Conservation (phyloP, 2,888 invertebrate species). For the Chymomyza procnemis region DNA sequence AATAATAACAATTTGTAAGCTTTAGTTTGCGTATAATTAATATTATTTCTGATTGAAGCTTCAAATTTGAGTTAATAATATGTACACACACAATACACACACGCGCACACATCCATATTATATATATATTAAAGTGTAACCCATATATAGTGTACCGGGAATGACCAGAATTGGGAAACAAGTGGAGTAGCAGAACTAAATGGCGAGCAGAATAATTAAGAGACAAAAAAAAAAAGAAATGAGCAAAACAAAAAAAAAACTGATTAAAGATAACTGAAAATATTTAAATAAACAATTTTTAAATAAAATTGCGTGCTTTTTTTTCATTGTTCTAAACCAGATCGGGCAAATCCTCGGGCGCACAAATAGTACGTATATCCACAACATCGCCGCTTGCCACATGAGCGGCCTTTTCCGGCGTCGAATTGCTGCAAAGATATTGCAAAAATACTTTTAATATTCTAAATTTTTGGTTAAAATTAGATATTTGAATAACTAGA, state of each 20-base stretch:
- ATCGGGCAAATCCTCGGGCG: conserved; percentile 60
- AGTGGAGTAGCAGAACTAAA: not conserved
- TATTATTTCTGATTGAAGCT: too few species aligned
- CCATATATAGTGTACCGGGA: not conserved
- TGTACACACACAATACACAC: conserved; percentile 15
- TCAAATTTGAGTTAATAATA: conserved; percentile 5
- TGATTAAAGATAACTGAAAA: too few species aligned
- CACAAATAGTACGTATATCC: conserved; percentile 59
- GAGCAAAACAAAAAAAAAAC: conserved; percentile 28
- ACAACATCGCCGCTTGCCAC: too few species aligned
- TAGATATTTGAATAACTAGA: too few species aligned
- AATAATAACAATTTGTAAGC: conserved; percentile 2
- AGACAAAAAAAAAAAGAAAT: conserved; percentile 29
- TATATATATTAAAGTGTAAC: not conserved
- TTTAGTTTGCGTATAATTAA: not conserved
- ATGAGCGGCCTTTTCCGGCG: conserved; percentile 4
- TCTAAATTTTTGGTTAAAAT: too few species aligned
- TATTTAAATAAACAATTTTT: conserved; percentile 74
- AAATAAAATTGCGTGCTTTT: conserved; percentile 40
- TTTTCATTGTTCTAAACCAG: conserved; percentile 45
- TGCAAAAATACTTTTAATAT: not conserved
- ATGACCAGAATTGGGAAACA: conserved; percentile 15
- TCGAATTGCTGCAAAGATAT: not conserved
- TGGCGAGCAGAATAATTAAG: conserved; percentile 21
- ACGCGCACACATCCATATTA: conserved; percentile 15